These are phyloP conservation scores for Candoia aspera DNA, from an alignment of 2,113 vertebrate genomes.

Conservation along the genomic window DNA sequence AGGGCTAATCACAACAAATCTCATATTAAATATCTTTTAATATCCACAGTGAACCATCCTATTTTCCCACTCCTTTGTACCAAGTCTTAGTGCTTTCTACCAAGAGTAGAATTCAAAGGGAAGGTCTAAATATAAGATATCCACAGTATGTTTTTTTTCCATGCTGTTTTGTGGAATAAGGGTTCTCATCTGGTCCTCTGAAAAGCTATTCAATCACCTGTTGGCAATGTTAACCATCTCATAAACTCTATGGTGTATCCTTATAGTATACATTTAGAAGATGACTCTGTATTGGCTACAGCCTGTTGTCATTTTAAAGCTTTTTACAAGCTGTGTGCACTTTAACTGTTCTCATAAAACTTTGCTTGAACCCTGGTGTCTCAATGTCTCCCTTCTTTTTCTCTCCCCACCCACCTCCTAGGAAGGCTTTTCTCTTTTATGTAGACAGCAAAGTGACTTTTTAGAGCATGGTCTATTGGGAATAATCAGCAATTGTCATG, in stretches of 20 bases:
- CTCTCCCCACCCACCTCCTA: not conserved
- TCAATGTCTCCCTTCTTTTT: not conserved
- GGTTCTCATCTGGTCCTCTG: slow-evolving; percentile 20
- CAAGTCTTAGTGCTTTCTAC: not conserved
- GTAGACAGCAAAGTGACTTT: slow-evolving; percentile 2
- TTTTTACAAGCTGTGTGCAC: slow-evolving; percentile 57
- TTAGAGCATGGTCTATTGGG: accelerated
- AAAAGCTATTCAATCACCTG: slow-evolving; percentile 60
- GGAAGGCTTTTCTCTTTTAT: slow-evolving; percentile 37
- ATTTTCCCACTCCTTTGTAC: not conserved
- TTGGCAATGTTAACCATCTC: slow-evolving; percentile 55
- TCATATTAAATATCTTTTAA: not conserved
- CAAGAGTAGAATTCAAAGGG: slow-evolving; percentile 13
- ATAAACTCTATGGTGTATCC: slow-evolving; percentile 43
- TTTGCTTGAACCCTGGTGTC: slow-evolving; percentile 52
- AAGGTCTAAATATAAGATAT: slow-evolving; percentile 33
- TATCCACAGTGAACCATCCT: not conserved
- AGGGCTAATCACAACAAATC: not conserved
- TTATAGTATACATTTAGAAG: slow-evolving; percentile 12
- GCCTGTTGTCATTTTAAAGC: slow-evolving; percentile 30
- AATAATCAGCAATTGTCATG: not conserved
- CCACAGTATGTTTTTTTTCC: slow-evolving; percentile 20
- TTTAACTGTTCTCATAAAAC: slow-evolving; percentile 62
- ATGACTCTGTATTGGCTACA: slow-evolving; percentile 3
- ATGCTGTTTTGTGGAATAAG: slow-evolving; percentile 34